A percentile compares a stretch with the other conserved stretches of the same genome.
Conservation (phyloP, 1,140 invertebrate genomes). For the Anastrepha obliqua region DNA sequence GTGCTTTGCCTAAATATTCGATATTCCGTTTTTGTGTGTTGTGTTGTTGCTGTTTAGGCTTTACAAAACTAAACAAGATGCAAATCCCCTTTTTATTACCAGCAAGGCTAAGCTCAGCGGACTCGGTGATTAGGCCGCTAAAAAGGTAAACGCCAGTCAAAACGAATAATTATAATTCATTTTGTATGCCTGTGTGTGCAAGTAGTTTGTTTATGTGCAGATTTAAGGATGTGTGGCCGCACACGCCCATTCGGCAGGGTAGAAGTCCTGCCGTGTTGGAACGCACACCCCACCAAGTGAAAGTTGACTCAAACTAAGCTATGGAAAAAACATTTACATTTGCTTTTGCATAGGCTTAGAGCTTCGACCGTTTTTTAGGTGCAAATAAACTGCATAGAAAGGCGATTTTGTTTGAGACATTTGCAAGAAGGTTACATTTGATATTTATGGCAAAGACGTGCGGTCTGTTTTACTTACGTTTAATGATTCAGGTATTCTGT, state of each 20-base stretch:
- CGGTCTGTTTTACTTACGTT: not conserved
- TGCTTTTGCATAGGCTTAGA: not conserved
- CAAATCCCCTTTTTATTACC: conserved; percentile 51
- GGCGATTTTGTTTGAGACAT: not conserved
- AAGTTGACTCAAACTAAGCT: conserved; percentile 6
- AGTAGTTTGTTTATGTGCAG: conserved; percentile 10
- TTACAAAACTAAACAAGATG: conserved; percentile 39
- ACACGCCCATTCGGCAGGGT: conserved; percentile 38
- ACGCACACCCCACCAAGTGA: not conserved
- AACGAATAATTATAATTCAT: conserved; percentile 50
- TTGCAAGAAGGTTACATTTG: not conserved
- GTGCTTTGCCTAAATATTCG: conserved; percentile 67
- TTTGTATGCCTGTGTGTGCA: not conserved
- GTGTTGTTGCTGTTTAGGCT: conserved; percentile 52
- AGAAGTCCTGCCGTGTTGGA: not conserved
- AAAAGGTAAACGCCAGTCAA: not conserved
- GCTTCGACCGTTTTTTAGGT: not conserved
- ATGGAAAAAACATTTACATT: not conserved
- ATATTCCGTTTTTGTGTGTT: conserved; percentile 61
- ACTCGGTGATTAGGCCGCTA: not conserved
- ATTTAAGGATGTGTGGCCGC: conserved; percentile 25
- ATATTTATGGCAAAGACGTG: not conserved
- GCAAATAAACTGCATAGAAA: not conserved
- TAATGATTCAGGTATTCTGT: not conserved
- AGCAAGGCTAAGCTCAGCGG: not conserved